Base-by-base conservation (phyloP, 2,113 vertebrate genomes). In the Balaenoptera acutorostrata region DNA sequence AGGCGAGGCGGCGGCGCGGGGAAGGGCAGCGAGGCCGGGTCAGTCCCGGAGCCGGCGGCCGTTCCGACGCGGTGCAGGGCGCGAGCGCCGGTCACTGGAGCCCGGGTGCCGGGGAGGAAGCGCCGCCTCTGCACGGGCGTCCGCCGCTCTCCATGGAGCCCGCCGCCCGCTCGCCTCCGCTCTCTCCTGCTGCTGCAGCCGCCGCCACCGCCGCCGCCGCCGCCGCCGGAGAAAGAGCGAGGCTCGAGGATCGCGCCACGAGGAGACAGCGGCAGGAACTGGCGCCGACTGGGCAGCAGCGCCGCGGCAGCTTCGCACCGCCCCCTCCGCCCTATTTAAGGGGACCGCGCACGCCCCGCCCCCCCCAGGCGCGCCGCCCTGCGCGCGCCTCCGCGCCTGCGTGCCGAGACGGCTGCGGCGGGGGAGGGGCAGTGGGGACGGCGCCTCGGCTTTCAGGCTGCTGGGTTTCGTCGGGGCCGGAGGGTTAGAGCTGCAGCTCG, bases 101-200 rank as follows among this genome's bases (percentile, higher is more conserved):
- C 61, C 88, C 36, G 23, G 71, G 84, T 5, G 61, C 88, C 74
- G 80, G 82, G 57, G 63, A 36, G 92, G 44, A 82, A 93, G 95
- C 84, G 83, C 94, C 46, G 94, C 92, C 64, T 91, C 93, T 83
- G 85, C 49, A 49, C 23, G 8, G 61, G 59, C 41, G 78, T 83
- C 97, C 88, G 21, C 96, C 87, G 97, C 96, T 82, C 98, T 98
- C 98, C 98, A 98, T 98, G 98, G 98, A 98, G 96, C 86, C 94
- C 92, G 84, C 55, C 64, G 39, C 61, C 80, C 36, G 49, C 93
- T 85, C 25, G 86, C 72, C 61, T 82, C 90, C n/a, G 39, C 36
- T 49, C 36, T 69, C 57, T 46, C 21, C 74, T 5, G 41, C 72
- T 25, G 39, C 33, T 27, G 94, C 27, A 17, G 83, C 27, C 1